Evolutionary conservation across 2,888 invertebrate species (phyloP).

Genomic region (Andrena marginata): DNA sequence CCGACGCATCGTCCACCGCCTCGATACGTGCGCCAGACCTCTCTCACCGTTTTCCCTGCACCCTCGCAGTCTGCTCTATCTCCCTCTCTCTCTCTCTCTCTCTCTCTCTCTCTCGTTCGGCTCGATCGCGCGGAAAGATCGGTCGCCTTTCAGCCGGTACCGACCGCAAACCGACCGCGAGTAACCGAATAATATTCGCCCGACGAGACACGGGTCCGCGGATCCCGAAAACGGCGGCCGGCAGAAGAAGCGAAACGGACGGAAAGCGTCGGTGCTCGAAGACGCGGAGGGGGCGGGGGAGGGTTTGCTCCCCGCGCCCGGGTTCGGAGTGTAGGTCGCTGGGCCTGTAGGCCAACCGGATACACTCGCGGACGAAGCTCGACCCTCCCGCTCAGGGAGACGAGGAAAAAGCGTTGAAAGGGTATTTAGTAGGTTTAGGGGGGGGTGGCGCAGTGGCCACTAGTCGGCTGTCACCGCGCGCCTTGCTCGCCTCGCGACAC

Average conservation of each 20-base stretch:
- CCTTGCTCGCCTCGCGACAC: constrained; percentile 49
- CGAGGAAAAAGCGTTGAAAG: constrained; percentile 20
- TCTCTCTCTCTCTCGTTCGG: constrained; percentile 36
- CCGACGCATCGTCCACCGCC: constrained; percentile 63
- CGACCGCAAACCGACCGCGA: constrained; percentile 36
- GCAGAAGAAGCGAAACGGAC: not conserved
- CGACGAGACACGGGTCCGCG: not conserved
- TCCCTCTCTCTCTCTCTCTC: constrained; percentile 12
- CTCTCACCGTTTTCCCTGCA: constrained; percentile 7
- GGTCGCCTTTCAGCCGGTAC: constrained; percentile 43
- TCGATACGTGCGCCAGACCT: constrained; percentile 30
- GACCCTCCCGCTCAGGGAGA: constrained; percentile 4
- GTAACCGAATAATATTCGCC: constrained; percentile 51
- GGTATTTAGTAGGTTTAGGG: constrained; percentile 17
- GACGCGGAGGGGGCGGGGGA: too few species aligned
- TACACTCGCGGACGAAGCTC: constrained; percentile 12
- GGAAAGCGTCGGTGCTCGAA: not conserved
- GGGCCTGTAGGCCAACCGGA: constrained; percentile 37
- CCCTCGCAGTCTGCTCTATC: constrained; percentile 3
- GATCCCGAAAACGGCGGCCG: not conserved
- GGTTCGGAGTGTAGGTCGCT: constrained; percentile 29
- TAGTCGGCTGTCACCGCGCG: constrained; percentile 50
- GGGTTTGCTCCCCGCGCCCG: not conserved
- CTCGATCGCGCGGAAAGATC: constrained; percentile 64
- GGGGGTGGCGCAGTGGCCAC: not conserved